Percentiles rank a stretch among this genome's conserved stretches.
Conservation (phyloP, 2,113 vertebrate genomes). For the Sterrhoptilus dennistouni region DNA sequence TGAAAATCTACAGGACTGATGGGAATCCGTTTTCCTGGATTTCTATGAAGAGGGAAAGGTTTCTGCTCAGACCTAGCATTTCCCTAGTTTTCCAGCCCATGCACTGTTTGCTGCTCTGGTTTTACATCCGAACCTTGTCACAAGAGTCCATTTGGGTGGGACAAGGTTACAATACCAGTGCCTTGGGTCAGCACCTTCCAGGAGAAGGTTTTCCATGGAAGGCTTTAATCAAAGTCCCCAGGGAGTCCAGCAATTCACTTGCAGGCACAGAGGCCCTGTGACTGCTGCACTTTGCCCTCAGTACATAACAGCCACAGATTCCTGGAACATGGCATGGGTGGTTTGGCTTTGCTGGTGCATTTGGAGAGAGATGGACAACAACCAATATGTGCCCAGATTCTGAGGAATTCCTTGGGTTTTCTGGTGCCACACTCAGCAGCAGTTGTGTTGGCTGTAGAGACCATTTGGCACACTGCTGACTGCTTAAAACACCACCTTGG, state of each 20-base stretch:
- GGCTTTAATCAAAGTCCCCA: background rate
- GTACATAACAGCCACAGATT: background rate
- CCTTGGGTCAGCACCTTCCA: background rate
- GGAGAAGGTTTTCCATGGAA: background rate
- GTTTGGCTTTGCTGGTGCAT: background rate
- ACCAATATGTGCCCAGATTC: background rate
- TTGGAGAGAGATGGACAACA: background rate
- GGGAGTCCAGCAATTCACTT: background rate
- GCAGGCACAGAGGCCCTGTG: background rate
- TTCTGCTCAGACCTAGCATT: background rate
- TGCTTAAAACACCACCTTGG: background rate
- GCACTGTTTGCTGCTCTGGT: background rate
- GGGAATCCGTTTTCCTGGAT: background rate
- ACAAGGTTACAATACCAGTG: background rate
- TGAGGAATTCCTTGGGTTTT: background rate
- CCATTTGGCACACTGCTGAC: background rate
- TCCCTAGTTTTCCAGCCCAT: background rate
- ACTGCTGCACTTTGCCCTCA: background rate
- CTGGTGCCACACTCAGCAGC: background rate
- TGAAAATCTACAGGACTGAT: background rate
- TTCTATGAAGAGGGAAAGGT: background rate
- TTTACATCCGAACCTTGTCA: background rate
- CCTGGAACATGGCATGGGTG: accelerated
- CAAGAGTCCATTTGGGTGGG: accelerated
- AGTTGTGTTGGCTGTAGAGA: background rate